Evolutionary conservation across 2,888 invertebrate genomes (phyloP), one percentile per base, ranked within the genome.

Genomic region (Nemurella pictetii): DNA sequence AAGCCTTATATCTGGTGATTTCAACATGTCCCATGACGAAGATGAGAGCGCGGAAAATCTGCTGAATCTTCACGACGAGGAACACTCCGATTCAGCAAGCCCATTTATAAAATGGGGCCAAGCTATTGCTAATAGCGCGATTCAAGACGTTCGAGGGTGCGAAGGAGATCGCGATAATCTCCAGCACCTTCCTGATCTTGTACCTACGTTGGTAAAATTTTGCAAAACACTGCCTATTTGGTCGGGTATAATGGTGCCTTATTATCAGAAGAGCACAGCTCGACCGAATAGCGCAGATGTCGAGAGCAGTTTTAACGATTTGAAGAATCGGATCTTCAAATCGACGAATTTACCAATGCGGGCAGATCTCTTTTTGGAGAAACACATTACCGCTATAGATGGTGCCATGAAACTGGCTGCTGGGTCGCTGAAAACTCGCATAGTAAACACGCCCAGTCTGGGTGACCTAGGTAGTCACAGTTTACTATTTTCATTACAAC

Each of bases 231-330:
- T 86, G 29, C 86, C 86, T 1, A 55, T 86, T 28, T 86, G 86
- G 87, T 85, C 83, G 25, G 72, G 26, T n/a, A 78, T 86, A 32
- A 86, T 86, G 86, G 28, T 30, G 12, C 80, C 85, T 3, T 72
- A 28, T 9, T 87, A 84, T 85, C 74, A 27, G 15, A 77, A 55
- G 29, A 35, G 85, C 32, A 5, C 80, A 28, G 26, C n/a, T 36
- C 87, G 82, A 32, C 75, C 81, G 29, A 84, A 82, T 83, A 87
- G 86, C 80, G 86, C 86, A 30, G 36, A 85, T 29, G 87, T 87
- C 28, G 87, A 86, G 83, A 86, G 85, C 75, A 85, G 84, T 82
- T 86, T 87, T 81, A 85, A 86, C 35, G 84, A 87, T 74, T 85
- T 85, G 3, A 87, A 86, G 77, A 87, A 85, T 83, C 27, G 84